A percentile compares a stretch with the other conserved stretches of the same genome.
Conservation (phyloP, 2,888 invertebrate genomes). For the Prenolepis imparis region DNA sequence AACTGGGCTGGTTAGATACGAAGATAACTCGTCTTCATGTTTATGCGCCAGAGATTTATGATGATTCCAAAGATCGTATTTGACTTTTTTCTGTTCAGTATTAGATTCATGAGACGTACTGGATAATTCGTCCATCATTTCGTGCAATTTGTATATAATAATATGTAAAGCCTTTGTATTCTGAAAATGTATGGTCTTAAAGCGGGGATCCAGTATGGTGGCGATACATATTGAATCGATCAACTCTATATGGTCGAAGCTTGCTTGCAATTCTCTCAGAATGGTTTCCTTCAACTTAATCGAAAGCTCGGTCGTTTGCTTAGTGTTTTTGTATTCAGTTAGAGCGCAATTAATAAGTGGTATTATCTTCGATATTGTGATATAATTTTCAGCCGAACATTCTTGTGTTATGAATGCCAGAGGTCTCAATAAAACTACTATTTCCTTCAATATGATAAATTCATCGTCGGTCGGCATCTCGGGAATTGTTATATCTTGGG, state of each 20-base stretch:
- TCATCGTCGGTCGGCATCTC: not conserved
- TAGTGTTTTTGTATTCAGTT: not conserved
- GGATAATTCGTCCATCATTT: not conserved
- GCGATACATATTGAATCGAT: not conserved
- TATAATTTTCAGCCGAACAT: not conserved
- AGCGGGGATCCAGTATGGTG: not conserved
- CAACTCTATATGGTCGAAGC: not conserved
- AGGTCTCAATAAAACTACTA: not conserved
- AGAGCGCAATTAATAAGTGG: not conserved
- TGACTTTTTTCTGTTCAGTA: not conserved
- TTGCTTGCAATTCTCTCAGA: not conserved
- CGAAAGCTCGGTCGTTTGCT: not conserved
- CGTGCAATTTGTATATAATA: not conserved
- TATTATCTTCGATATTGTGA: conserved; percentile 3
- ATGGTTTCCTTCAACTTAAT: not conserved
- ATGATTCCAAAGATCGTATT: not conserved
- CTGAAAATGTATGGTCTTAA: conserved; percentile 19
- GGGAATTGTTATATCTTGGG: not conserved
- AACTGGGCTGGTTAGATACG: not conserved
- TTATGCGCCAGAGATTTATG: not conserved
- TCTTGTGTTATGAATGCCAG: not conserved
- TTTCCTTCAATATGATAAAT: not conserved
- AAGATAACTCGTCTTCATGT: not conserved
- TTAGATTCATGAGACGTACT: not conserved
- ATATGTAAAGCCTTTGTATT: not conserved